Percentiles rank a stretch among this genome's conserved stretches.
phyloP scores from a whole-genome alignment of 2,113 vertebrate species.

The Solea senegalensis region DNA sequence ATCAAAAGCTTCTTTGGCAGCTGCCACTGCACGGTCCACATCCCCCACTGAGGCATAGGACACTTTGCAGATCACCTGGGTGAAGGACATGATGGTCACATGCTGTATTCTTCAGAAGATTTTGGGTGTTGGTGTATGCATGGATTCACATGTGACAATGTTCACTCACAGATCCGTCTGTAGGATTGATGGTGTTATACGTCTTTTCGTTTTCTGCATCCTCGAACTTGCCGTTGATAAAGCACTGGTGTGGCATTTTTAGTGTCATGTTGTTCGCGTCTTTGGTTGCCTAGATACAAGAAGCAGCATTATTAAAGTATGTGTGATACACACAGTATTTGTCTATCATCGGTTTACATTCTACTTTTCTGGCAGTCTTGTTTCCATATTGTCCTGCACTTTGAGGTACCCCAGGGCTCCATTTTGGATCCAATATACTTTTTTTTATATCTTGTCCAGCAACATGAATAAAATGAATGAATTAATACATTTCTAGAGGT shows the following conservation, averaged over 20 bases:
- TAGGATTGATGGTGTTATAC: constrained; percentile 82
- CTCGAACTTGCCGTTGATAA: constrained; percentile 82
- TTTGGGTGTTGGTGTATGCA: not conserved
- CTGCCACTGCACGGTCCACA: constrained; percentile 83
- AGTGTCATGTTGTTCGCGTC: constrained; percentile 83
- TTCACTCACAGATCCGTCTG: constrained; percentile 75
- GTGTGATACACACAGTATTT: not conserved
- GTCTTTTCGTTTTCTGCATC: constrained; percentile 81
- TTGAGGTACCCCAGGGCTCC: not conserved
- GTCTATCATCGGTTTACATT: not conserved
- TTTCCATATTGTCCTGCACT: not conserved
- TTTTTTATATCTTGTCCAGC: too few relatives aligned
- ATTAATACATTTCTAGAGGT: too few relatives aligned
- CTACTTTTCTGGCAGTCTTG: not conserved
- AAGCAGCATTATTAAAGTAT: not conserved
- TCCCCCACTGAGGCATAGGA: constrained; percentile 83
- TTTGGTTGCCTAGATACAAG: constrained; percentile 71
- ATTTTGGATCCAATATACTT: not conserved
- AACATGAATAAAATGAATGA: too few relatives aligned
- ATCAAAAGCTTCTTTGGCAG: constrained; percentile 82
- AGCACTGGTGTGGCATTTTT: constrained; percentile 84
- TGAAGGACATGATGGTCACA: not conserved
- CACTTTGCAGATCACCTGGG: constrained; percentile 83
- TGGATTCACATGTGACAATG: not conserved
- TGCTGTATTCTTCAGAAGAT: not conserved